Evolutionary conservation across 2,888 invertebrate species (phyloP).

Genomic region (Drosophila leonis): DNA sequence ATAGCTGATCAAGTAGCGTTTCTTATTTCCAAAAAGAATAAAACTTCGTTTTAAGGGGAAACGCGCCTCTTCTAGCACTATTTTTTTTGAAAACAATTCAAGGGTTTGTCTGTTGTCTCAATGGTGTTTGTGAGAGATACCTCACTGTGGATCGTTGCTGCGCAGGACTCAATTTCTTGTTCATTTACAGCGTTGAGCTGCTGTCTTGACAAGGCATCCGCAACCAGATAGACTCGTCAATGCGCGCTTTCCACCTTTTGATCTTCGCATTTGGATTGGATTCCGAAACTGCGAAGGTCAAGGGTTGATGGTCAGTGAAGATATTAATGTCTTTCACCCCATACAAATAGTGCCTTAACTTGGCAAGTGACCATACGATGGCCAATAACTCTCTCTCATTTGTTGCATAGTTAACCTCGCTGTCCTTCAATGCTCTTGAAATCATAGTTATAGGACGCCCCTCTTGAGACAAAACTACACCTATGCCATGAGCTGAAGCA

Average conservation of each 20-base stretch:
- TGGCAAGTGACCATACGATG: not conserved
- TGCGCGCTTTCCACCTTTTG: conserved; percentile 1
- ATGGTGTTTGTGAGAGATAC: conserved; percentile 2
- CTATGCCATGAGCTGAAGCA: not conserved
- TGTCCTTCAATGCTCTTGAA: not conserved
- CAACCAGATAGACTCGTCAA: conserved; percentile 3
- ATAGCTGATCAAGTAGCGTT: conserved; percentile 1
- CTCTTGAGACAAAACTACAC: conserved; percentile 1
- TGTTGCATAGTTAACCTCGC: not conserved
- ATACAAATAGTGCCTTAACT: not conserved
- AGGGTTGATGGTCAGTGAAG: too few species aligned
- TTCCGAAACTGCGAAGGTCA: conserved; percentile 1
- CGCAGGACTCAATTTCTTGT: conserved; percentile 4
- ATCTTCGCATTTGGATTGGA: not conserved
- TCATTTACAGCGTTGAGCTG: conserved; percentile 2
- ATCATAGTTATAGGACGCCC: conserved; percentile 1
- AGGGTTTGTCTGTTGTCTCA: conserved; percentile 1
- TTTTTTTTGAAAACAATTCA: conserved; percentile 2
- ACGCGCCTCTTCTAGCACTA: conserved; percentile 1
- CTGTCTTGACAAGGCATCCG: conserved; percentile 4
- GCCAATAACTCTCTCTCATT: not conserved
- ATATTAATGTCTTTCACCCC: too few species aligned
- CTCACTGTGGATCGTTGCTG: not conserved
- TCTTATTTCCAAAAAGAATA: not conserved
- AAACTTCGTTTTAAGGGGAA: conserved; percentile 1